A percentile compares a stretch with the other conserved stretches of the same genome.
These are phyloP conservation scores for Nymphalis c-album DNA, from an alignment of 2,888 invertebrate genomes.

Conservation along the genomic window DNA sequence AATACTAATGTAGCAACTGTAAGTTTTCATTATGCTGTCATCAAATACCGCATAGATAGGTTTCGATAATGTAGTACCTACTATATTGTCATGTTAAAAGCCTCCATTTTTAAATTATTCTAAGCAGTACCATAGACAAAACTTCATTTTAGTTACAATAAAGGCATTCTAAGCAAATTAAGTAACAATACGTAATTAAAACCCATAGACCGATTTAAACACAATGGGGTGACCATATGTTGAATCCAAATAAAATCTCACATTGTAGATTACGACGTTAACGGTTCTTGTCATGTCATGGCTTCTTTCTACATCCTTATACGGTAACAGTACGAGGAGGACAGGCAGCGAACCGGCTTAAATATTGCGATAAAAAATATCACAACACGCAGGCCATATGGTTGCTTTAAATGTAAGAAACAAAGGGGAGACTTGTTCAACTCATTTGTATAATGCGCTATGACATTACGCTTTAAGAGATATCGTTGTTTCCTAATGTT, in stretches of 20 bases:
- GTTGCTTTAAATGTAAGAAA: constrained; percentile 39
- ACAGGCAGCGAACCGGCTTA: constrained; percentile 43
- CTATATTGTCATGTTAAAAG: too few species aligned
- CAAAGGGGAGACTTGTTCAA: constrained; percentile 27
- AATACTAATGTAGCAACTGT: too few species aligned
- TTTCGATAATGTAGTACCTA: too few species aligned
- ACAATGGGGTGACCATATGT: constrained; percentile 49
- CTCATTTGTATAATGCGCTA: constrained; percentile 25
- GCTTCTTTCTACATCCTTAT: constrained; percentile 65
- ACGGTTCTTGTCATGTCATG: constrained; percentile 53
- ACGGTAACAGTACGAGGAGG: constrained; percentile 50
- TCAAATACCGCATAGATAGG: too few species aligned
- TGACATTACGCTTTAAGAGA: constrained; percentile 16
- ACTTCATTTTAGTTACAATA: neutral
- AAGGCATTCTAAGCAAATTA: neutral
- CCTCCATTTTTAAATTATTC: too few species aligned
- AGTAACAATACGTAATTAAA: constrained; percentile 25
- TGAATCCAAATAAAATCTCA: constrained; percentile 56
- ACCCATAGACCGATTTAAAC: neutral
- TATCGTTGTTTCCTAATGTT: constrained; percentile 6
- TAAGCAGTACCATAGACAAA: constrained; percentile 2
- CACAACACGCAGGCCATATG: constrained; percentile 63
- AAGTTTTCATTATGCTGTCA: too few species aligned
- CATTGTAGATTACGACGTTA: constrained; percentile 37
- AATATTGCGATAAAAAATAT: constrained; percentile 57